Percentiles rank a stretch among this genome's conserved stretches.
Conservation (phyloP, 2,113 vertebrate genomes). For the Amphiprion ocellaris region DNA sequence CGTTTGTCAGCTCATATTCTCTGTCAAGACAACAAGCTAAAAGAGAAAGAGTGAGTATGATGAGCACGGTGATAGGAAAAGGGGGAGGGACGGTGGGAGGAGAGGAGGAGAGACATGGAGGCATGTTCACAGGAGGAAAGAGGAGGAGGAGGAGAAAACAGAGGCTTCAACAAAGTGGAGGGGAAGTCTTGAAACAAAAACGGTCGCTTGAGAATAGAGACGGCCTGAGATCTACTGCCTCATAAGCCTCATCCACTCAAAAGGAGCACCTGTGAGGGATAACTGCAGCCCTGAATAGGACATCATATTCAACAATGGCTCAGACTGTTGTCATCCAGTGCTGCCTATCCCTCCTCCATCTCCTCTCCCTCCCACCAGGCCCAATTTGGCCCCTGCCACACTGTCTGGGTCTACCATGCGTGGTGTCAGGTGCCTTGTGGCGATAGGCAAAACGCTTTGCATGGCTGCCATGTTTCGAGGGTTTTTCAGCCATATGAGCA, state of each 20-base stretch:
- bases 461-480: conserved; percentile 79
- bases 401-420: conserved; percentile 77
- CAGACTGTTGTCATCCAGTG: conserved; percentile 24
- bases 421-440: conserved; percentile 89
- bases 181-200: conserved; percentile 23
- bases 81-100: conserved; percentile 18
- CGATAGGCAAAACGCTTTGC: conserved; percentile 80
- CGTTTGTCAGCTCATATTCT: conserved; percentile 89
- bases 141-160: background rate
- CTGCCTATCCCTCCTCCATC: conserved; percentile 23
- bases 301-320: conserved; percentile 21
- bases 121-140: background rate
- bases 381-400: conserved; percentile 60
- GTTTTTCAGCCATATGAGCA: conserved; percentile 80
- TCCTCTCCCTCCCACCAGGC: conserved; percentile 40
- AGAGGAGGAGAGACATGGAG: conserved; percentile 26
- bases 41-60: conserved; percentile 76
- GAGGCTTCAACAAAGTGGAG: conserved; percentile 28
- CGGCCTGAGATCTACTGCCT: background rate
- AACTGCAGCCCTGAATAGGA: conserved; percentile 3
- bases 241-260: background rate
- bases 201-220: conserved; percentile 5
- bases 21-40: conserved; percentile 83
- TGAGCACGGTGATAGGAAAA: conserved; percentile 36
- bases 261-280: background rate